These are phyloP conservation scores for Lates japonicus DNA, from an alignment of 2,797 vertebrate species.

Conservation along the genomic window DNA sequence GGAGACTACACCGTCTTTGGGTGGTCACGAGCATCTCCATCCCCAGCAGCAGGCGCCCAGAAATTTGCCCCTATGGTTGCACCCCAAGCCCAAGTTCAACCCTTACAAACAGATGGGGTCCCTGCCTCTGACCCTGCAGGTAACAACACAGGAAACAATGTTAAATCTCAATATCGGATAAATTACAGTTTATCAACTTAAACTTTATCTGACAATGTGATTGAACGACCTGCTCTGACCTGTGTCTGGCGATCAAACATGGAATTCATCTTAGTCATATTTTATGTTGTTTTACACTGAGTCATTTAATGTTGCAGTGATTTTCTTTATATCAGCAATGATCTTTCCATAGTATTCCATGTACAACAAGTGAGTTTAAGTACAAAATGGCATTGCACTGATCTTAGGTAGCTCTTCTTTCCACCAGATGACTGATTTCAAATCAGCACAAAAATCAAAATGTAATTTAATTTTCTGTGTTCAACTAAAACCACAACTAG, in stretches of 20 bases:
- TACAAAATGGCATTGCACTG: not conserved
- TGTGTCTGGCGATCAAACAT: not conserved
- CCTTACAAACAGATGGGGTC: constrained; percentile 90
- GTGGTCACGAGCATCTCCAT: constrained; percentile 95
- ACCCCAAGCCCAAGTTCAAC: constrained; percentile 98
- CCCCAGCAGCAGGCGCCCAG: constrained; percentile 94
- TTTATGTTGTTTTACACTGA: too few species aligned
- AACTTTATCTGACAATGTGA: not conserved
- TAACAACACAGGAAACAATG: constrained; percentile 63
- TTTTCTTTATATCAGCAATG: too few species aligned
- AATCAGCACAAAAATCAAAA: not conserved
- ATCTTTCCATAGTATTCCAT: not conserved
- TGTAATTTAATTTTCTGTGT: not conserved
- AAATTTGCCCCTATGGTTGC: constrained; percentile 97
- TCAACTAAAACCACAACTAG: not conserved
- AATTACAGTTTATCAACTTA: not conserved
- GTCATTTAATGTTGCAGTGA: too few species aligned
- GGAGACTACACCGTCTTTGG: constrained; percentile 95
- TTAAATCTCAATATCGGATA: not conserved
- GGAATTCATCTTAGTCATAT: too few species aligned
- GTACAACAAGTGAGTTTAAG: constrained; percentile 6
- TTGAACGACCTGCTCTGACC: not conserved
- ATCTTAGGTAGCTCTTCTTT: not conserved
- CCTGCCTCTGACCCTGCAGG: constrained; percentile 84
- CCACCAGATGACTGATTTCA: constrained; percentile 2